Evolutionary conservation across 2,888 invertebrate genomes (phyloP).

Genomic region (Ischnus inquisitorius): DNA sequence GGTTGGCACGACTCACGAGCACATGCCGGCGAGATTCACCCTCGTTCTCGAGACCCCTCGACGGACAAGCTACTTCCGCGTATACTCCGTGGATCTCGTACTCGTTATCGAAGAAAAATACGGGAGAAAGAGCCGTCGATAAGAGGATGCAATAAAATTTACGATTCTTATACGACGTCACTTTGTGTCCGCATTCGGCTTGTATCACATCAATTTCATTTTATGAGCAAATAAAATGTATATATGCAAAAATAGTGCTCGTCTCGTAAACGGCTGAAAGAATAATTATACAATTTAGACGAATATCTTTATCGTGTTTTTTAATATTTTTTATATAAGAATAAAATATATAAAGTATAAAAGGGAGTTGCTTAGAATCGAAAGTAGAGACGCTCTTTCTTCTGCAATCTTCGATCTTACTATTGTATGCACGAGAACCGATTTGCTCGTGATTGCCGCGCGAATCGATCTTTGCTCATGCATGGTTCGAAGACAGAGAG

Average conservation of each 20-base stretch:
- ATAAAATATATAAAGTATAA: no score
- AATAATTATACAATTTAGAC: no score
- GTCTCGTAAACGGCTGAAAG: no score
- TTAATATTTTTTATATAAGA: no score
- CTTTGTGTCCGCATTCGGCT: not conserved
- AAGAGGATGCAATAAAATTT: constrained; percentile 22
- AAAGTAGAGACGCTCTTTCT: not conserved
- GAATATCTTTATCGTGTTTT: no score
- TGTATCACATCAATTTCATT: not conserved
- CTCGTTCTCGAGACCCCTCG: constrained; percentile 13
- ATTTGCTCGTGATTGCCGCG: constrained; percentile 34
- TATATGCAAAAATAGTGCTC: not conserved
- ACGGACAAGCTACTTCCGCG: constrained; percentile 5
- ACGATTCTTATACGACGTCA: not conserved
- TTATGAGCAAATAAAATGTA: not conserved
- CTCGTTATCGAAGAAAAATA: constrained; percentile 45
- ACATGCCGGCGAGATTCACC: constrained; percentile 9
- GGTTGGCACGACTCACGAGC: not conserved
- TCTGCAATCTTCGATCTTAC: not conserved
- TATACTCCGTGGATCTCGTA: constrained; percentile 1
- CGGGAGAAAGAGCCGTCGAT: not conserved
- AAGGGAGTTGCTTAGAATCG: no score
- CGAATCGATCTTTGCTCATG: constrained; percentile 46
- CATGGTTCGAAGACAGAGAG: constrained; percentile 35
- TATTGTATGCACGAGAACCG: not conserved